These are phyloP conservation scores for Colletes latitarsis DNA, from an alignment of 1,140 invertebrate genomes.

Conservation along the genomic window DNA sequence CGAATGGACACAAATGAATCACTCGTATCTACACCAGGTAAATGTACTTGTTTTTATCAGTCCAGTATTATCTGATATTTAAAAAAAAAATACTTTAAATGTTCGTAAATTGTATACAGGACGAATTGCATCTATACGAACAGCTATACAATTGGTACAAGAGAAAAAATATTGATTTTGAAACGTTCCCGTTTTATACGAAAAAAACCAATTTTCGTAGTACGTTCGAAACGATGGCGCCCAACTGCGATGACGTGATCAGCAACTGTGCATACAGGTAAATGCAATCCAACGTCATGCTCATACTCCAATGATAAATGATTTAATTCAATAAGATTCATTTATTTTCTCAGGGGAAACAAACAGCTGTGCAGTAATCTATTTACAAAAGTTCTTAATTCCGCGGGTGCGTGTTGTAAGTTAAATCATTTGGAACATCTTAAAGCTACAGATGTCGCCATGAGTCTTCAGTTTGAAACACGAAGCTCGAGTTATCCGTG, in stretches of 20 bases:
- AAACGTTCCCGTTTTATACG: background rate
- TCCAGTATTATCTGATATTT: no score
- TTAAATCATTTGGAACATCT: slow-evolving; percentile 8
- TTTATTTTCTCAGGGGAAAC: no score
- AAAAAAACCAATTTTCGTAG: background rate
- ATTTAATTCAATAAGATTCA: background rate
- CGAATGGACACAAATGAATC: slow-evolving; percentile 43
- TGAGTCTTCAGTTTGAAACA: slow-evolving; percentile 32
- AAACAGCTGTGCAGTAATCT: slow-evolving; percentile 25
- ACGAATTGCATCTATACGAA: slow-evolving; percentile 10
- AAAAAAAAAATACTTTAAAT: no score
- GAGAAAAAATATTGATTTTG: background rate
- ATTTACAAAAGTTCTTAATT: slow-evolving; percentile 32
- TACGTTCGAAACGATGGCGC: slow-evolving; percentile 34
- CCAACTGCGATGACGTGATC: slow-evolving; percentile 45
- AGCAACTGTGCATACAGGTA: slow-evolving; percentile 44
- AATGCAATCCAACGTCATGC: background rate
- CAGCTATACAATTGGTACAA: slow-evolving; percentile 60
- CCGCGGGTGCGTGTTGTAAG: slow-evolving; percentile 54
- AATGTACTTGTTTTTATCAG: background rate
- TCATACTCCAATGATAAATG: background rate
- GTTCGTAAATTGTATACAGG: background rate
- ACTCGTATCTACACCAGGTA: slow-evolving; percentile 27
- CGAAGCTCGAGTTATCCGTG: background rate
- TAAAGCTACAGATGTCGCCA: background rate